A percentile compares a stretch with the other conserved stretches of the same genome.
These are phyloP conservation scores for Rhynchonema sp. DNA, from an alignment of 2,888 invertebrate species.

Conservation along the genomic window DNA sequence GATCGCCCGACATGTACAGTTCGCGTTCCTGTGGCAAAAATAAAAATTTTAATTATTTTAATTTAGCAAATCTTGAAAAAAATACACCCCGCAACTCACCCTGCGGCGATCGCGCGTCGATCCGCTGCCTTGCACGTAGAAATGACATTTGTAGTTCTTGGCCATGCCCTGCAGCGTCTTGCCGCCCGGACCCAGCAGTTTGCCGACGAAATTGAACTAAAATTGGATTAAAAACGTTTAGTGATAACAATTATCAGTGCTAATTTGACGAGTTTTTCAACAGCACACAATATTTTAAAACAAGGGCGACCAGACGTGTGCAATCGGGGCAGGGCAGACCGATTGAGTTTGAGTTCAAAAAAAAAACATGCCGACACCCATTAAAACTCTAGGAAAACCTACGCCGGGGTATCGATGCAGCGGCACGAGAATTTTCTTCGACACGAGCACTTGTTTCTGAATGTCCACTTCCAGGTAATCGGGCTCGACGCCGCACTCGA, in stretches of 20 bases:
- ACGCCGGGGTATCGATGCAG: background rate
- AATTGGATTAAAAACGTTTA: too few species aligned
- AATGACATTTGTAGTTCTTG: slow-evolving; percentile 24
- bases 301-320: too few species aligned
- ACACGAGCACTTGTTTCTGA: background rate
- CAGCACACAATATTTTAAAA: too few species aligned
- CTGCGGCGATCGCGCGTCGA: slow-evolving; percentile 23
- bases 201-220: slow-evolving; percentile 28
- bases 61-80: too few species aligned
- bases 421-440: background rate
- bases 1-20: slow-evolving; percentile 22
- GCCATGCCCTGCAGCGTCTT: slow-evolving; percentile 23
- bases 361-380: too few species aligned
- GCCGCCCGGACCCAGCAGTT: slow-evolving; percentile 26
- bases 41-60: too few species aligned
- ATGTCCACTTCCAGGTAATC: background rate
- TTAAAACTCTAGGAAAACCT: too few species aligned
- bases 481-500: background rate
- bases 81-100: slow-evolving; percentile 8
- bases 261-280: too few species aligned
- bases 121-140: slow-evolving; percentile 25
- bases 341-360: too few species aligned
- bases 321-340: too few species aligned
- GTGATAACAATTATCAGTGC: background rate
- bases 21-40: slow-evolving; percentile 23